phyloP scores from a whole-genome alignment of 2,113 vertebrate genomes.

The Pituophis catenifer region DNA sequence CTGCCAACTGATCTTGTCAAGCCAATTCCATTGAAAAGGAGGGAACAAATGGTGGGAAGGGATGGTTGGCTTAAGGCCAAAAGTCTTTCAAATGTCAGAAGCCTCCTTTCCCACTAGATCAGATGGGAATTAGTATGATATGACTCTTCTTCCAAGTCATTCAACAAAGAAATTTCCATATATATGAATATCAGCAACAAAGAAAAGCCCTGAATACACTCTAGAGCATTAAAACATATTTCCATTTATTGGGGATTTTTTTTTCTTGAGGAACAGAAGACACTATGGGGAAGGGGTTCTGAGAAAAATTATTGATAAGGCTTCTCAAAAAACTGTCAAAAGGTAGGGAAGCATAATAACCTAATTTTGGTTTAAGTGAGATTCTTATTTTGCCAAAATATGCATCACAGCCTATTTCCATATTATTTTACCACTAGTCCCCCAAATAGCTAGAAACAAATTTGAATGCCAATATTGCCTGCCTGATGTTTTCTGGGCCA shows the following conservation, averaged over 20 bases:
- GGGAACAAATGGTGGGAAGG: neutral
- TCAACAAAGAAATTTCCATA: neutral
- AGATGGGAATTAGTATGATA: neutral
- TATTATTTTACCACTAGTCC: neutral
- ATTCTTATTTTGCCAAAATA: neutral
- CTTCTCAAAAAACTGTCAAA: neutral
- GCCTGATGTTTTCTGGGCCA: neutral
- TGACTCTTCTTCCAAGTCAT: neutral
- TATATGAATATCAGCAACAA: neutral
- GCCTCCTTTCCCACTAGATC: neutral
- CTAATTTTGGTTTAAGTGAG: neutral
- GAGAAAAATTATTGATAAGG: neutral
- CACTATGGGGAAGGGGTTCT: neutral
- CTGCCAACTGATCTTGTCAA: neutral
- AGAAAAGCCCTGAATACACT: neutral
- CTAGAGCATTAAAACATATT: neutral
- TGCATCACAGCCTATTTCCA: neutral
- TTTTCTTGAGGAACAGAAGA: neutral
- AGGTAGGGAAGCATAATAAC: neutral
- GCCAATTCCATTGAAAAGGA: neutral
- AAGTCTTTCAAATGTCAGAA: neutral
- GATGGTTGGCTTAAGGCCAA: neutral
- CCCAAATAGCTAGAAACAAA: constrained; percentile 29
- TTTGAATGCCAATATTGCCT: constrained; percentile 20
- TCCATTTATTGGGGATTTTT: neutral